Conservation (phyloP, 2,113 vertebrate genomes). For the Polypterus bichir region DNA sequence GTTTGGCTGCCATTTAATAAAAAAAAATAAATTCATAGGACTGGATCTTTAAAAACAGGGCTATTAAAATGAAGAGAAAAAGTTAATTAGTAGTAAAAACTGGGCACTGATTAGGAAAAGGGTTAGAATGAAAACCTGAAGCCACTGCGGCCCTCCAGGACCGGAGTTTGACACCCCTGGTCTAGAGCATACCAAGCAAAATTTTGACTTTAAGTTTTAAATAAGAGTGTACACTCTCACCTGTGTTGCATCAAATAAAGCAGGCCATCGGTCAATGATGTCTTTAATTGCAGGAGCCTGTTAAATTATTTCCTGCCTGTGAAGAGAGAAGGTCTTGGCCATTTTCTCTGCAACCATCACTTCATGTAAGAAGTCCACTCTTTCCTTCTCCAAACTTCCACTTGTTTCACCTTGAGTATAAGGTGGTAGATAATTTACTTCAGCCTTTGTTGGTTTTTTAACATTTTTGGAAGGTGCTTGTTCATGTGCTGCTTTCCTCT, state of each 20-base stretch:
- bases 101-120: too few relatives aligned
- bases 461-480: slow-evolving; percentile 20
- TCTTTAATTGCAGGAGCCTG: slow-evolving; percentile 13
- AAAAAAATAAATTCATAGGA: too few relatives aligned
- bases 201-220: too few relatives aligned
- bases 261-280: slow-evolving; percentile 23
- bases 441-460: slow-evolving; percentile 17
- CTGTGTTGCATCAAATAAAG: slow-evolving; percentile 20
- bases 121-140: too few relatives aligned
- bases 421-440: slow-evolving; percentile 22
- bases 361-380: slow-evolving; percentile 19
- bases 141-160: too few relatives aligned
- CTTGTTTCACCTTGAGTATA: slow-evolving; percentile 18
- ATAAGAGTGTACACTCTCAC: slow-evolving; percentile 1
- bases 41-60: too few relatives aligned
- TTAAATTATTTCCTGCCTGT: slow-evolving; percentile 15
- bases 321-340: slow-evolving; percentile 16
- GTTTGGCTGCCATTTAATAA: too few relatives aligned
- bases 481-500: slow-evolving; percentile 12
- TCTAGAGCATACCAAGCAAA: too few relatives aligned
- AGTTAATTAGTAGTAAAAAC: too few relatives aligned
- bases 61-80: too few relatives aligned
- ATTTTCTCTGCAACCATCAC: slow-evolving; percentile 23
- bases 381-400: slow-evolving; percentile 18
- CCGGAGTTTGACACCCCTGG: too few relatives aligned